Evolutionary conservation across 2,113 vertebrate species (phyloP).

Genomic region (pig (Sus scrofa)): T2T-Sscrofa CM000814.6:87195001-87195500

Average conservation of each 20-base stretch:
- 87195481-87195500: too few relatives aligned
- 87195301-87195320: background rate
- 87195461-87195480: too few relatives aligned
- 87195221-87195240: background rate
- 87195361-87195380: too few relatives aligned
- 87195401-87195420: too few relatives aligned
- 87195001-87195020: background rate
- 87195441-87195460: too few relatives aligned
- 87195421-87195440: too few relatives aligned
- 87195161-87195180: background rate
- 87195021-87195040: background rate
- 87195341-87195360: too few relatives aligned
- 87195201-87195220: background rate
- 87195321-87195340: too few relatives aligned
- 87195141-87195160: background rate
- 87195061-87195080: background rate
- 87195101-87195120: background rate
- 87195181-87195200: background rate
- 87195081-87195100: background rate
- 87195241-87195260: background rate
- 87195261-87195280: slow-evolving; percentile 30
- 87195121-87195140: slow-evolving; percentile 8
- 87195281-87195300: slow-evolving; percentile 24
- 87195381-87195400: too few relatives aligned
- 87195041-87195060: background rate